These are phyloP conservation scores for Odobenus rosmarus DNA, from an alignment of 2,113 vertebrate genomes.

Conservation along the genomic window DNA sequence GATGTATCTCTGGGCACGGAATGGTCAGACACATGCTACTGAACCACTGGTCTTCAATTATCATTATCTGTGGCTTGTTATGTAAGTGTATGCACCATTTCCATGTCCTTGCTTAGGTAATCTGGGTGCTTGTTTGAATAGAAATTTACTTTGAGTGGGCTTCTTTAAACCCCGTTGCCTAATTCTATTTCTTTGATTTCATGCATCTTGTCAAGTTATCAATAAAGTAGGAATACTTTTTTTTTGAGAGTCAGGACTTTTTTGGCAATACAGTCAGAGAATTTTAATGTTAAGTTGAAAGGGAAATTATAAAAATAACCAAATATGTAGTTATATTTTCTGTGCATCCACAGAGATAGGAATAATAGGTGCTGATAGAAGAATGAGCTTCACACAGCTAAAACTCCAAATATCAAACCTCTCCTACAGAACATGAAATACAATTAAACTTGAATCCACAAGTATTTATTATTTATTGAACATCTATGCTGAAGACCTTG, in stretches of 20 bases:
- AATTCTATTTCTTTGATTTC: conserved; percentile 70
- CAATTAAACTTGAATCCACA: conserved; percentile 47
- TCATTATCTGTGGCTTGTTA: conserved; percentile 84
- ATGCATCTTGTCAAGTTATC: conserved; percentile 44
- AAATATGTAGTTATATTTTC: conserved; percentile 38
- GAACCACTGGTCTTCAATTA: conserved; percentile 82
- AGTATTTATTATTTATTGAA: conserved; percentile 56
- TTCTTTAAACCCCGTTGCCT: conserved; percentile 62
- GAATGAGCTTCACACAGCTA: conserved; percentile 1
- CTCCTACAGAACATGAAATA: background rate
- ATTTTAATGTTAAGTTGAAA: conserved; percentile 53
- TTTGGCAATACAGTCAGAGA: conserved; percentile 8
- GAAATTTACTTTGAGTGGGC: conserved; percentile 58
- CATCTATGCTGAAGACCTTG: background rate
- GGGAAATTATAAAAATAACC: conserved; percentile 17
- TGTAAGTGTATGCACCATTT: conserved; percentile 67
- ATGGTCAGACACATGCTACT: conserved; percentile 81
- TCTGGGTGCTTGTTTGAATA: conserved; percentile 69
- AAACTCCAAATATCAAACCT: conserved; percentile 9
- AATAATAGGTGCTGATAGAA: conserved; percentile 22
- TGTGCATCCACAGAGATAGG: background rate
- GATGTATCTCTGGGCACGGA: conserved; percentile 72
- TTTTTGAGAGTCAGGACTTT: conserved; percentile 24
- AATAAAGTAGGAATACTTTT: conserved; percentile 65
- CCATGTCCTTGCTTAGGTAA: conserved; percentile 65